Evolutionary conservation across 2,113 vertebrate species (phyloP).

Genomic region (Carollia perspicillata): DNA sequence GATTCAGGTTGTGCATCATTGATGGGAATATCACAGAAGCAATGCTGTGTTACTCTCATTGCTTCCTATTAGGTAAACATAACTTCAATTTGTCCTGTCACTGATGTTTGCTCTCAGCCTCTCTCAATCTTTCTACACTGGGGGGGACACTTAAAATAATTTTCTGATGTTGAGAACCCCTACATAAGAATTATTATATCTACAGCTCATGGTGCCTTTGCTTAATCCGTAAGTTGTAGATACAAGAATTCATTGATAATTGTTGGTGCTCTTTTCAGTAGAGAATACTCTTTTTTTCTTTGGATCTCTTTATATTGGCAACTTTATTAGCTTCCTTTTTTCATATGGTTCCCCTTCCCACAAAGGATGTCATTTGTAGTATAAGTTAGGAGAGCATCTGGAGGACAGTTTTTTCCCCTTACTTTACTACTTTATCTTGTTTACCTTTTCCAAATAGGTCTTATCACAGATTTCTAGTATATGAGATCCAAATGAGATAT

Average conservation of each 20-base stretch:
- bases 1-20: not conserved
- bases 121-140: not conserved
- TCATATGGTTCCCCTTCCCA: not conserved
- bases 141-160: not conserved
- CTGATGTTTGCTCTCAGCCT: not conserved
- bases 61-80: not conserved
- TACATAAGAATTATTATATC: not conserved
- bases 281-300: not conserved
- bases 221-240: not conserved
- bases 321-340: not conserved
- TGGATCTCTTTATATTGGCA: not conserved
- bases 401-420: not conserved
- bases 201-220: not conserved
- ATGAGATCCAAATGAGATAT: not conserved
- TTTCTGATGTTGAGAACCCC: not conserved
- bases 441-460: not conserved
- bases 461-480: not conserved
- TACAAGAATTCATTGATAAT: not conserved
- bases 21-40: not conserved
- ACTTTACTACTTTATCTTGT: not conserved
- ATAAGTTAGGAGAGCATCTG: not conserved
- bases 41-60: not conserved
- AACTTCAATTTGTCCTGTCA: not conserved
- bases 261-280: not conserved
- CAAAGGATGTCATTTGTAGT: not conserved